Conservation (phyloP, 1,140 invertebrate species). For the Euura saliciscinereae region DNA sequence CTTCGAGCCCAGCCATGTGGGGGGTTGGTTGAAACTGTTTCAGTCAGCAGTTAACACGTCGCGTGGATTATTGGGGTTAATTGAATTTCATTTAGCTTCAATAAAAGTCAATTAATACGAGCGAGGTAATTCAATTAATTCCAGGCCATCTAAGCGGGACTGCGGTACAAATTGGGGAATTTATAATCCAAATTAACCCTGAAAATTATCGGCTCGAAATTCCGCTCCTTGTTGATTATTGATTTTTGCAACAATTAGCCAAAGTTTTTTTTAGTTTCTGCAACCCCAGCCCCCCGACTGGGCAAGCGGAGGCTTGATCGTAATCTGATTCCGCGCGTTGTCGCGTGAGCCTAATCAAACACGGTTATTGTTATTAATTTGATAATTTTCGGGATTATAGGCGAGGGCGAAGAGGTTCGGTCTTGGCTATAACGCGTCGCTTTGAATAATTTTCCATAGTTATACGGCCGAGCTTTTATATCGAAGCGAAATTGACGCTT, state of each 20-base stretch:
- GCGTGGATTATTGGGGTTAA: constrained; percentile 4
- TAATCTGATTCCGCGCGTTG: neutral
- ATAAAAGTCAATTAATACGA: constrained; percentile 7
- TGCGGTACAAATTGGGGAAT: too few species aligned
- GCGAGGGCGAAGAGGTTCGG: too few species aligned
- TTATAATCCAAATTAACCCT: too few species aligned
- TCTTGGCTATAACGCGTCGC: too few species aligned
- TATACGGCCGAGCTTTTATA: neutral
- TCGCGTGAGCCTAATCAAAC: constrained; percentile 4
- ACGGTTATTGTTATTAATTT: neutral
- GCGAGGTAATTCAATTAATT: neutral
- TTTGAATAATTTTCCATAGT: neutral
- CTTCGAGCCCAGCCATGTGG: too few species aligned
- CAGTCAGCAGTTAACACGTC: constrained; percentile 5
- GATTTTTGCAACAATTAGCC: too few species aligned
- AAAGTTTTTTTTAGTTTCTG: too few species aligned
- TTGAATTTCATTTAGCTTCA: constrained; percentile 7
- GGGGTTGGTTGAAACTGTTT: neutral
- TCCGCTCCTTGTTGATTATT: too few species aligned
- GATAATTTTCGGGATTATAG: neutral
- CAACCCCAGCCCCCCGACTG: too few species aligned
- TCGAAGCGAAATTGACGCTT: neutral
- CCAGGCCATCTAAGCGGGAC: neutral
- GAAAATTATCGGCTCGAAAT: too few species aligned
- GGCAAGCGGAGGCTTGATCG: neutral